These are phyloP conservation scores for Eretmochelys imbricata DNA, from an alignment of 2,113 vertebrate species.

Conservation along the genomic window DNA sequence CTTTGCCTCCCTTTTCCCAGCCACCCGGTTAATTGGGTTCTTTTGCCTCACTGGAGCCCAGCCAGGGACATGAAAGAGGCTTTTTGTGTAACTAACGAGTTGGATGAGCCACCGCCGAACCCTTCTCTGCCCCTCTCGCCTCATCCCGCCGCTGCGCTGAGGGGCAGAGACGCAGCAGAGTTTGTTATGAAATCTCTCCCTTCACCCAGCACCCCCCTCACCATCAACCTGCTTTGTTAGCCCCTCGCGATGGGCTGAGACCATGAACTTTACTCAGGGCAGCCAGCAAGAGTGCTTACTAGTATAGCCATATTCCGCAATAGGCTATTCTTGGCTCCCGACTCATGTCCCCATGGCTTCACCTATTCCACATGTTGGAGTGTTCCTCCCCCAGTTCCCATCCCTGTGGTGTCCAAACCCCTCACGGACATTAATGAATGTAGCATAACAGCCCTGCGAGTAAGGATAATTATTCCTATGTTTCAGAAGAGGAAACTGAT, in stretches of 20 bases:
- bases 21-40: slow-evolving; percentile 57
- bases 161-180: not conserved
- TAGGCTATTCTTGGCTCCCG: not conserved
- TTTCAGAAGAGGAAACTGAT: not conserved
- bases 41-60: not conserved
- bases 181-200: not conserved
- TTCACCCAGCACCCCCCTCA: not conserved
- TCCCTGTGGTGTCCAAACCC: not conserved
- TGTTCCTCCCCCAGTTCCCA: not conserved
- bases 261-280: not conserved
- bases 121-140: not conserved
- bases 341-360: not conserved
- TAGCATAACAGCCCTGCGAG: not conserved
- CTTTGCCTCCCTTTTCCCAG: slow-evolving; percentile 39
- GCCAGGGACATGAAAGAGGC: slow-evolving; percentile 58
- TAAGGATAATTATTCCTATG: not conserved
- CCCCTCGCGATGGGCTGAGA: rapidly evolving
- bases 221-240: rapidly evolving
- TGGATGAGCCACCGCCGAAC: not conserved
- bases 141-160: not conserved
- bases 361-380: rapidly evolving
- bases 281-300: not conserved
- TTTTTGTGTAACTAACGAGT: slow-evolving; percentile 57
- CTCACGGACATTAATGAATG: not conserved
- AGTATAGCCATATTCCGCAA: no score